Conservation (phyloP, 2,888 invertebrate genomes). For the Philonicus albiceps region DNA sequence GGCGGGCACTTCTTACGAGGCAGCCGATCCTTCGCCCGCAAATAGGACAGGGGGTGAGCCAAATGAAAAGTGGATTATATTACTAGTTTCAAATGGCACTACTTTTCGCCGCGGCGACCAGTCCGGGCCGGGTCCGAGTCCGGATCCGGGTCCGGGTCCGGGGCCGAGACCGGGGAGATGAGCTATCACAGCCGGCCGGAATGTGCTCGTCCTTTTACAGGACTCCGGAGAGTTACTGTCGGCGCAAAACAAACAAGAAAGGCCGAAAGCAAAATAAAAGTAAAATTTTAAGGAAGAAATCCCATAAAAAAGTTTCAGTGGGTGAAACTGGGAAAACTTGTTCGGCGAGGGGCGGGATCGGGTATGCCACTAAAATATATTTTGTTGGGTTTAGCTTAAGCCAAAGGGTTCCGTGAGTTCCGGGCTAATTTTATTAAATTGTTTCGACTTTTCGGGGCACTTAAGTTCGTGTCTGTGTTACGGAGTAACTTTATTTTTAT, state of each 20-base stretch:
- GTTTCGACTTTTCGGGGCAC: conserved; percentile 17
- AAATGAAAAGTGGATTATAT: conserved; percentile 35
- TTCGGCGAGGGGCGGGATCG: background rate
- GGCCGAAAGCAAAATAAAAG: conserved; percentile 21
- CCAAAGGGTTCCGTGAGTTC: conserved; percentile 14
- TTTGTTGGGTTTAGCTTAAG: conserved; percentile 15
- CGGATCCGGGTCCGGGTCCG: background rate
- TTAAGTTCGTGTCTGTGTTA: background rate
- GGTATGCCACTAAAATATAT: background rate
- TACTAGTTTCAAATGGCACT: conserved; percentile 26
- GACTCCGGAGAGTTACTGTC: background rate
- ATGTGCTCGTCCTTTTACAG: background rate
- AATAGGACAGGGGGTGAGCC: conserved; percentile 14
- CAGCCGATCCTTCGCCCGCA: background rate
- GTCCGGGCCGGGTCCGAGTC: background rate
- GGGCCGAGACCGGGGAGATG: background rate
- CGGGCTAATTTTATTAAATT: conserved; percentile 34
- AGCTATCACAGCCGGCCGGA: background rate
- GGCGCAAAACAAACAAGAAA: conserved; percentile 1
- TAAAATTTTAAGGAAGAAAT: conserved; percentile 31
- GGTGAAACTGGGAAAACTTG: conserved; percentile 27
- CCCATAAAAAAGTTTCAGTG: conserved; percentile 29
- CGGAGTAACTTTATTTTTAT: background rate
- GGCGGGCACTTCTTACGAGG: background rate
- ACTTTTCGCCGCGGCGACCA: background rate